Conservation (phyloP, 2,888 invertebrate genomes). For the Camptogramma bilineatum region DNA sequence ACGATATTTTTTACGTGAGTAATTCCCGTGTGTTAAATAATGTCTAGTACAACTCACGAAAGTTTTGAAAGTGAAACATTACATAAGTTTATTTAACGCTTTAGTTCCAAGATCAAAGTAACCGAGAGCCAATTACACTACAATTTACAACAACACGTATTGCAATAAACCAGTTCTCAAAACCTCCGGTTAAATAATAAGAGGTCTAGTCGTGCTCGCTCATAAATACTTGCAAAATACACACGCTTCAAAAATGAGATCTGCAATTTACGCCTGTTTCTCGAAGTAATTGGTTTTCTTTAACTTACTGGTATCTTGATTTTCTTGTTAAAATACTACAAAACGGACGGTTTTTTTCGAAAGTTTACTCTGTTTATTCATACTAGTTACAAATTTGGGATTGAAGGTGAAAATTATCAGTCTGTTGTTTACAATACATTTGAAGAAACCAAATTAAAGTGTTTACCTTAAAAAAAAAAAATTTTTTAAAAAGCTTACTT, state of each 20-base stretch:
- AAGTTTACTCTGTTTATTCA: too few relatives aligned
- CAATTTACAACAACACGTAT: constrained; percentile 48
- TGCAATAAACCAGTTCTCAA: constrained; percentile 41
- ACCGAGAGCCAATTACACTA: constrained; percentile 49
- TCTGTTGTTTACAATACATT: too few relatives aligned
- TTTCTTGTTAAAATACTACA: constrained; percentile 19
- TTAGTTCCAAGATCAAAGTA: constrained; percentile 25
- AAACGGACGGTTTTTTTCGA: too few relatives aligned
- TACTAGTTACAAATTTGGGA: too few relatives aligned
- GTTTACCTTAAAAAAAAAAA: too few relatives aligned
- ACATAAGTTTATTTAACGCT: neutral
- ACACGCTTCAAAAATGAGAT: constrained; percentile 5
- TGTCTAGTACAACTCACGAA: too few relatives aligned
- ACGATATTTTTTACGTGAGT: too few relatives aligned
- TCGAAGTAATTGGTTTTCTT: constrained; percentile 40
- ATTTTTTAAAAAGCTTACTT: too few relatives aligned
- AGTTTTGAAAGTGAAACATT: too few relatives aligned
- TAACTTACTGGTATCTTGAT: neutral
- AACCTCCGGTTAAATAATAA: constrained; percentile 30
- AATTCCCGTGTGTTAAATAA: too few relatives aligned
- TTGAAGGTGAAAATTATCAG: too few relatives aligned
- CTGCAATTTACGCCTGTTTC: constrained; percentile 8
- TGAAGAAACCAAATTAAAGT: too few relatives aligned
- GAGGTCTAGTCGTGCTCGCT: constrained; percentile 15
- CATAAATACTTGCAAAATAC: constrained; percentile 22